Evolutionary conservation across 2,797 vertebrate genomes (phyloP).

Genomic region (Bovichtus variegatus): DNA sequence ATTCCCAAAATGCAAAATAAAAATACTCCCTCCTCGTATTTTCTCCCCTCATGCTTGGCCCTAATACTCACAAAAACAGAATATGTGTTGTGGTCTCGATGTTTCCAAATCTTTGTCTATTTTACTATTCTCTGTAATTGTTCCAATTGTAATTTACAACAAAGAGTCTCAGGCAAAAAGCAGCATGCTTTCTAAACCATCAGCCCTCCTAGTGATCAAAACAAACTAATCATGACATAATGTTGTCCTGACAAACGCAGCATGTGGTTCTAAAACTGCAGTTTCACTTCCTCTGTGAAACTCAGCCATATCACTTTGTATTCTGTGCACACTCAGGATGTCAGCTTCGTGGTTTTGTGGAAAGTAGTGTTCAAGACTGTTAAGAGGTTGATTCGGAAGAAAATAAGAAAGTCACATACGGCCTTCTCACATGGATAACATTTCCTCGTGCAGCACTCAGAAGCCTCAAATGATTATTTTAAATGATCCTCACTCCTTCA

Average conservation of each 20-base stretch:
- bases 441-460: constrained; percentile 9
- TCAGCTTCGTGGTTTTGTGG: neutral
- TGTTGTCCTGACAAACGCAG: constrained; percentile 2
- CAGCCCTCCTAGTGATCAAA: neutral
- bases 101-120: neutral
- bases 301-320: neutral
- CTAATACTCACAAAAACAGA: too few relatives aligned
- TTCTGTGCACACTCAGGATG: neutral
- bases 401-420: neutral
- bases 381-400: neutral
- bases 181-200: constrained; percentile 15
- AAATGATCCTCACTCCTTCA: constrained; percentile 10
- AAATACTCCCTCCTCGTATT: too few relatives aligned
- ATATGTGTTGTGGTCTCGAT: neutral
- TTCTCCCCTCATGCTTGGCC: too few relatives aligned
- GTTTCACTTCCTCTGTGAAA: constrained; percentile 39
- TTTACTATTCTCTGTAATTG: neutral
- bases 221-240: neutral
- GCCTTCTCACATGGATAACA: constrained; percentile 10
- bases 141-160: neutral
- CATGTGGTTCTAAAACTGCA: neutral
- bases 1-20: too few relatives aligned
- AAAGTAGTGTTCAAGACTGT: neutral
- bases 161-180: constrained; percentile 19
- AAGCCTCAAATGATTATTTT: constrained; percentile 45